A percentile compares a stretch with the other conserved stretches of the same genome.
Evolutionary conservation across 2,797 vertebrate genomes (phyloP).

Genomic region (Pangasius larnaudii): DNA sequence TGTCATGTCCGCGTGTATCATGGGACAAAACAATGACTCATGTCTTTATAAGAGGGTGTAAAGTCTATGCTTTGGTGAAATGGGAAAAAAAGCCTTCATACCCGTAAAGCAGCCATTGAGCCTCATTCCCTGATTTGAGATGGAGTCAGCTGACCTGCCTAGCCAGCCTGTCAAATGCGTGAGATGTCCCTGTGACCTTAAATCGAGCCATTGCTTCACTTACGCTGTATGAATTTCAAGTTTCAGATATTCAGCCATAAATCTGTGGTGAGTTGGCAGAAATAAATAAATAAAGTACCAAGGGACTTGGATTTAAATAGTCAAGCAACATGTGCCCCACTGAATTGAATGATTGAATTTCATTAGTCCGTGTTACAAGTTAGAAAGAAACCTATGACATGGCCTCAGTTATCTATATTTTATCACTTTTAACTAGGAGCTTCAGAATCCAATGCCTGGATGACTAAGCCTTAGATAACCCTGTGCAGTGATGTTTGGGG

Average conservation of each 20-base stretch:
- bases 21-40: conserved; percentile 45
- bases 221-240: conserved; percentile 46
- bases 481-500: conserved; percentile 34
- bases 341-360: conserved; percentile 14
- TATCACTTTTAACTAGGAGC: conserved; percentile 14
- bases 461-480: conserved; percentile 31
- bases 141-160: conserved; percentile 32
- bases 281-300: conserved; percentile 37
- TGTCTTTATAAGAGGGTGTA: conserved; percentile 49
- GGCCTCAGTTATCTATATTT: conserved; percentile 19
- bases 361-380: conserved; percentile 26
- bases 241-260: conserved; percentile 46
- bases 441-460: neutral
- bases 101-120: neutral
- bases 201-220: conserved; percentile 52
- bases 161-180: conserved; percentile 34
- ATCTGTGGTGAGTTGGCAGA: conserved; percentile 19
- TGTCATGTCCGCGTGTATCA: conserved; percentile 43
- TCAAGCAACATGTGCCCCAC: conserved; percentile 20
- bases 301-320: conserved; percentile 35
- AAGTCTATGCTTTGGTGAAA: conserved; percentile 42
- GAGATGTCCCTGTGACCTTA: conserved; percentile 45
- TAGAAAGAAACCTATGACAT: neutral
- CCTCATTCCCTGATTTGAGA: conserved; percentile 19
- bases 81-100: conserved; percentile 33